Evolutionary conservation across 2,888 invertebrate genomes (phyloP), one percentile per base, ranked within the genome.

Genomic region (Dasypolia templi): DNA sequence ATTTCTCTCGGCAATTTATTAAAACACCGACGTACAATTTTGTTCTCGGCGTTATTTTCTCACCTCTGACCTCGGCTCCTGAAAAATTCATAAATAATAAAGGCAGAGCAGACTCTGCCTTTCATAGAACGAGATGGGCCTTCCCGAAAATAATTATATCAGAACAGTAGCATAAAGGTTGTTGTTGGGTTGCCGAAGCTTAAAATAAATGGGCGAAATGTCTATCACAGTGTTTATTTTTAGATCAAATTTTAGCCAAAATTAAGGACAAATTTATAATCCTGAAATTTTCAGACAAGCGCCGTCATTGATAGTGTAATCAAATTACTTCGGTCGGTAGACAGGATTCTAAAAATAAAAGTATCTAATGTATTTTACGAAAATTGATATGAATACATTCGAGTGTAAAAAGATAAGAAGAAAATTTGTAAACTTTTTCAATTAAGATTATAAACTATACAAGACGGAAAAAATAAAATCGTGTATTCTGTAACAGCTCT

Each of bases 81-180:
- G 42, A 56, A 68, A 59, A 35, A 29, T 72, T 56, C 32, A 65
- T 83, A 68, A 80, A 83, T 83, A 83, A 73, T 83, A 53, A 29
- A 79, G 11, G 12, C 55, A 46, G 19, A 7, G 29, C 19, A 22
- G 29, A 46, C 32, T n/a, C 1, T 35, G 22, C n/a, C n/a, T n/a
- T n/a, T n/a, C n/a, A n/a, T n/a, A n/a, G 26, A 59, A 65, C n/a
- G 46, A 39, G 51, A 26, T 39, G n/a, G 72, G 6, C 44, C 55
- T 35, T 6, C 12, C 66, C 12, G 49, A 79, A 78, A 83, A 78
- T 83, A n/a, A n/a, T n/a, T n/a, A 72, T 39, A 32, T 9, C n/a
- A 2, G 14, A 46, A 32, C 26, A 11, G 12, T 19, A 9, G 11
- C 14, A 17, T 1, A 76, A 77, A 70, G 78, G 79, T 79, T 69